A percentile compares a stretch with the other conserved stretches of the same genome.
Evolutionary conservation across 1,140 invertebrate species (phyloP).

Genomic region (Drepana arcuata): DNA sequence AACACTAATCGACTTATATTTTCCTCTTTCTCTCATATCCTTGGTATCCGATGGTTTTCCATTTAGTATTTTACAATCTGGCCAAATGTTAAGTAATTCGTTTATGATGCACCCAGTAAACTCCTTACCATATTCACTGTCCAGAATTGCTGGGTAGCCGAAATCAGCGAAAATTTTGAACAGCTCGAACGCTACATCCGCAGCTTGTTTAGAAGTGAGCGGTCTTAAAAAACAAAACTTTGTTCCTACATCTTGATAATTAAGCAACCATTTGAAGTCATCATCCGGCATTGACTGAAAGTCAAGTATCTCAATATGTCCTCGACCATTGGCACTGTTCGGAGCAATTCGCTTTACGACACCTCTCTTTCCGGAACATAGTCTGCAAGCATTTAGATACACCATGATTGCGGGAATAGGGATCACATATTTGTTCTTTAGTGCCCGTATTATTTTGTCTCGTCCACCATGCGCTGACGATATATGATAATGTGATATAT

Average conservation of each 20-base stretch:
- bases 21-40: too few species aligned
- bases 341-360: too few species aligned
- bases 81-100: slow-evolving; percentile 38
- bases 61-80: slow-evolving; percentile 41
- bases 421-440: too few species aligned
- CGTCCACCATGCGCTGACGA: too few species aligned
- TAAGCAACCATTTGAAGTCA: slow-evolving; percentile 53
- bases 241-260: slow-evolving; percentile 63
- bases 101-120: slow-evolving; percentile 26
- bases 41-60: slow-evolving; percentile 22
- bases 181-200: slow-evolving; percentile 20
- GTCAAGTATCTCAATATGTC: too few species aligned
- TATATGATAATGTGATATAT: too few species aligned
- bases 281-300: slow-evolving; percentile 42
- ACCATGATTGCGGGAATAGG: too few species aligned
- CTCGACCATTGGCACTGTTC: too few species aligned
- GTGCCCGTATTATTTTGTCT: too few species aligned
- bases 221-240: slow-evolving; percentile 43
- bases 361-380: too few species aligned
- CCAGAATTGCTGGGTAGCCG: slow-evolving; percentile 34
- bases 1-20: too few species aligned
- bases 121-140: slow-evolving; percentile 34
- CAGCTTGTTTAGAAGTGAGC: slow-evolving; percentile 26
- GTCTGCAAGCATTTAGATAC: too few species aligned
- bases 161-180: slow-evolving; percentile 31